Evolutionary conservation across 2,888 invertebrate species (phyloP), one percentile per base, ranked within the genome.

Genomic region (Apodemia mormo): DNA sequence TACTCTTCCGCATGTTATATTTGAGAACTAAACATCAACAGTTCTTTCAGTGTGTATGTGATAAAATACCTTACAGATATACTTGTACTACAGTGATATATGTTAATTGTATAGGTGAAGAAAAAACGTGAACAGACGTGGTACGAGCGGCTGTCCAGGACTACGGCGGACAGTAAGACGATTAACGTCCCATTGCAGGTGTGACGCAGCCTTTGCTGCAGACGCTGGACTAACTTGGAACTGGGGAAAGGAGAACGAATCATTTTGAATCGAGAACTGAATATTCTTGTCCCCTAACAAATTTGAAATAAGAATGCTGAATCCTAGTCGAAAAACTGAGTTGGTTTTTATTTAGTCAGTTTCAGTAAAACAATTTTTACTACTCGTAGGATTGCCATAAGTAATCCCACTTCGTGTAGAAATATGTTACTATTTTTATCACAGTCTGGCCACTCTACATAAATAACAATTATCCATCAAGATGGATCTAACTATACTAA

Each of bases 91-190:
- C 2, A 54, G 54, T 54, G 54, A 54, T 54, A 54, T 22, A 22
- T 70, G n/a, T 61, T 67, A 67, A 10, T 65, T 76, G 70, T 75
- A 10, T 87, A 91, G 92, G 89, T 88, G 81, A 85, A 85, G 82
- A 86, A 85, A 80, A 76, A 74, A 73, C 85, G 85, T 6, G 85
- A 88, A 73, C 88, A 84, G 82, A 88, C 86, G 74, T 92, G 92
- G 92, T 92, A 85, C 88, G 92, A 92, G 86, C 87, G 92, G 58
- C 87, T 92, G 74, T 92, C 91, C 69, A 79, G 83, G 71, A 86
- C 83, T 76, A 76, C 81, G 54, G 75, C 82, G 49, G 77, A 85
- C 79, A 83, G 76, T 80, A 86, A 84, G 80, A 84, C 82, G 80
- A 78, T 79, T 76, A 85, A 85, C 70, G 84, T 77, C 73, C 89